Evolutionary conservation across 2,797 vertebrate genomes (phyloP), one percentile per base, ranked within the genome.

Genomic region (Ficedula albicollis): DNA sequence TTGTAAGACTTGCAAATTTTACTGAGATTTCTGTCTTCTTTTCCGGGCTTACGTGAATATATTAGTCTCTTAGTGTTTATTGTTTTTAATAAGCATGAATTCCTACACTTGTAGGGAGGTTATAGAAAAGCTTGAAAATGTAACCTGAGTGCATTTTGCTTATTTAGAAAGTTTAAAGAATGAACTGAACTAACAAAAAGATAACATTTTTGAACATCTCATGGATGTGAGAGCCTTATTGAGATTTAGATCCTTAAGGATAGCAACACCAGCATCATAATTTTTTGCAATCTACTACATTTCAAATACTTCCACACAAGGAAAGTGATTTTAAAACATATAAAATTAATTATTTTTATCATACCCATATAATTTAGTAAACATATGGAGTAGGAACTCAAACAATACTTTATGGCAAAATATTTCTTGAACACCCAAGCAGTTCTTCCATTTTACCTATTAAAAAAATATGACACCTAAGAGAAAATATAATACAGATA

Each of bases 271-370:
- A 89, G 0, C 41, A 36, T n/a, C 48, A 17, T 18, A 76, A 76
- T 76, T 85, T 90, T 88, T 94, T 95, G 14, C 46, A 58, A 62
- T 23, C 13, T n/a, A 38, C 8, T 43, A 58, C 6, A 36, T 66
- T 34, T 90, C 59, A 88, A 93, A 93, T 80, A 78, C 46, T 78
- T 86, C 25, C 30, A 90, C 55, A 63, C 29, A 66, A 46, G 38
- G 7, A 68, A 90, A 69, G 6, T 55, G 2, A 76, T 87, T 93
- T 90, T 67, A 58, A 81, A 84, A 66, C 12, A 79, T 12, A 68
- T 78, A 8, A 86, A 91, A 90, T 74, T 67, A 38, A 80, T 86
- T 68, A 20, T 91, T 91, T 96, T 90, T 78, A 44, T 66, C 22
- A 55, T 56, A 56, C 3, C 2, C 2, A 17, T 66, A 44, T 51